Base-by-base conservation (phyloP, 2,113 vertebrate genomes). In the Marcusenius ussheri region DNA sequence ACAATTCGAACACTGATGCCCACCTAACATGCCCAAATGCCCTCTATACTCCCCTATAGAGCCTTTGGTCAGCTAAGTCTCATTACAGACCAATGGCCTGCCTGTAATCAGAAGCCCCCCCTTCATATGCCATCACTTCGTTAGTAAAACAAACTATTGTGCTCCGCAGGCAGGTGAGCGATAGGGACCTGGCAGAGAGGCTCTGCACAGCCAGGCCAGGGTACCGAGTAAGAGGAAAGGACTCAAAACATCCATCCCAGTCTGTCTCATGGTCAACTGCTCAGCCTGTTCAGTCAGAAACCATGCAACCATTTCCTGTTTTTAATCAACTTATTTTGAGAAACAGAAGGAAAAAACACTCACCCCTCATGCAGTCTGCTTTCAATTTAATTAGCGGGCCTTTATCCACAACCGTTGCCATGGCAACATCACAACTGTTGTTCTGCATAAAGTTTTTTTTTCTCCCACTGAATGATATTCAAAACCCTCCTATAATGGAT, bases 371-470 rank as follows among this genome's bases (percentile, higher is more conserved):
- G 50, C 35, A 80, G 58, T 19, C 89, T 49, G 87, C 66, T 90
- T 90, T 88, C 66, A 83, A 83, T 90, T 88, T 90, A 83, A 90
- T 90, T 90, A 90, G 89, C 13, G 17, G 56, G 39, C 39, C 83
- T 53, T 87, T 87, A 90, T 90, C 89, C 45, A 87, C 21, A 21
- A 24, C 85, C 5, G 27, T 90, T 90, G n/a, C 90, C 66, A 83
- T 88, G 90, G 86, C 86, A 90, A 88, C 86, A 19, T 80, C 86
- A 80, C 8, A 90, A 88, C 86, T 74, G 47, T 88, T 51, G 45
- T 62, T 56, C 66, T 42, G 17, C 47, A 58, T 24, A 83, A 88
- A 39, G n/a, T 88, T 90, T 84, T 53, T 49, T 74, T 39, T 6
- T 77, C 2, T 2, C 31, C 31, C 74, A 17, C 49, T 47, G 46